Percentiles rank a stretch among this genome's conserved stretches.
Evolutionary conservation across 1,140 invertebrate species (phyloP).

Genomic region (roundworm (Caenorhabditis elegans)): WBcel235 BX284603.4:9386001-9386500

Average conservation of each 20-base stretch:
- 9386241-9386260: conserved; percentile 76
- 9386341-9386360: neutral
- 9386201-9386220: conserved; percentile 79
- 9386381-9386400: conserved; percentile 13
- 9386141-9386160: too few species aligned
- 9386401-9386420: neutral
- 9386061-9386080: conserved; percentile 84
- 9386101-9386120: conserved; percentile 95
- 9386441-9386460: neutral
- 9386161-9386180: conserved; percentile 75
- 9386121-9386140: too few species aligned
- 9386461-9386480: neutral
- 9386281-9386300: conserved; percentile 35
- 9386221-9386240: conserved; percentile 76
- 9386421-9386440: neutral
- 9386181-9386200: conserved; percentile 83
- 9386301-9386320: neutral
- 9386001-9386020: conserved; percentile 76
- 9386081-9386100: conserved; percentile 88
- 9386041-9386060: conserved; percentile 78
- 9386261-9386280: conserved; percentile 43
- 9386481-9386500: conserved; percentile 45
- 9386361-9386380: neutral
- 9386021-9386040: conserved; percentile 71
- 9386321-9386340: too few species aligned